A percentile compares a stretch with the other conserved stretches of the same genome.
Conservation (phyloP, 2,888 invertebrate genomes). For the Tridacna crocea region DNA sequence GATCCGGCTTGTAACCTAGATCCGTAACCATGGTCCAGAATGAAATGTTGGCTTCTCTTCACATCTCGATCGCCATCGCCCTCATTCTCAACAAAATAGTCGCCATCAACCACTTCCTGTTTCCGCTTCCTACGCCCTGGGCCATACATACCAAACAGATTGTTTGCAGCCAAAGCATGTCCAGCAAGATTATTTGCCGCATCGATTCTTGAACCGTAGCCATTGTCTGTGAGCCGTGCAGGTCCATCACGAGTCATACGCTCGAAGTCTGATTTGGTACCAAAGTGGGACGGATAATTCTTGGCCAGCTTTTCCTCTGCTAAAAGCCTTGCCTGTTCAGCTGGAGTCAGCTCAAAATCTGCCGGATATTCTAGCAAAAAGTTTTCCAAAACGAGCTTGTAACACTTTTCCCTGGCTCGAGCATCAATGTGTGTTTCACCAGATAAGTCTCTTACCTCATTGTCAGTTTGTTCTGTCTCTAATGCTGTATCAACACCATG, state of each 20-base stretch:
- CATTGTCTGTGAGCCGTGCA: conserved; percentile 28
- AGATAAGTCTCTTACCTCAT: too few species aligned
- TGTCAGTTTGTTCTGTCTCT: too few species aligned
- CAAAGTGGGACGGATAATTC: too few species aligned
- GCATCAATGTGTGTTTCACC: too few species aligned
- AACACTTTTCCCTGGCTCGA: too few species aligned
- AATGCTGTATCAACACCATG: too few species aligned
- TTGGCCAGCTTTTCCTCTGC: too few species aligned
- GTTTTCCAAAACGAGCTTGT: too few species aligned
- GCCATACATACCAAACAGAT: conserved; percentile 36
- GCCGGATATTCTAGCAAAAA: neutral
- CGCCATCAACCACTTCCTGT: neutral
- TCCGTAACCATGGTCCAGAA: conserved; percentile 1
- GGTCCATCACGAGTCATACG: neutral
- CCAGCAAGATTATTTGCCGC: conserved; percentile 42
- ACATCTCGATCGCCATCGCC: too few species aligned
- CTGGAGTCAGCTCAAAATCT: neutral
- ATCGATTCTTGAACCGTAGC: conserved; percentile 35
- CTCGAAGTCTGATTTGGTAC: neutral
- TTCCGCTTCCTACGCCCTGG: conserved; percentile 26
- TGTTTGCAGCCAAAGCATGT: conserved; percentile 23
- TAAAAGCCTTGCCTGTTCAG: neutral
- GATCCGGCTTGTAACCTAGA: neutral
- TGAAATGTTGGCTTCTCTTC: neutral
- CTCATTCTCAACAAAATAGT: neutral